phyloP scores from a whole-genome alignment of 2,888 invertebrate genomes.

The Conchocele bisecta region DNA sequence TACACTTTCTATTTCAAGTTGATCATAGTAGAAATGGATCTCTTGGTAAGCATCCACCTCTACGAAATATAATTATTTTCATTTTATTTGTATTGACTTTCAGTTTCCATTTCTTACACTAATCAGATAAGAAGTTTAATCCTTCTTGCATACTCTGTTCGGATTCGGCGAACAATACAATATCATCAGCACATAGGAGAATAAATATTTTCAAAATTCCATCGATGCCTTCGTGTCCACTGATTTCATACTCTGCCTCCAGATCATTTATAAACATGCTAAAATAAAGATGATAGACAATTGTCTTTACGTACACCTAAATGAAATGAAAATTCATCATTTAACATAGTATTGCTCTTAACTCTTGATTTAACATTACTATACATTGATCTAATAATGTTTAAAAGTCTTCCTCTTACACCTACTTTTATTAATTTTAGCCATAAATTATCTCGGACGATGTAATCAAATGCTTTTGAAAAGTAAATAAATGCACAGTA shows the following conservation, averaged over 20 bases:
- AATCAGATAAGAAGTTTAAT: too few species aligned
- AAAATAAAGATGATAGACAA: constrained; percentile 20
- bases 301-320: constrained; percentile 27
- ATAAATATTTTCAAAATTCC: not conserved
- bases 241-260: not conserved
- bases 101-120: too few species aligned
- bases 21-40: too few species aligned
- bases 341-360: not conserved
- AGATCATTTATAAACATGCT: constrained; percentile 10
- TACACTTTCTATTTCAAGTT: too few species aligned
- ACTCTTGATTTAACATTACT: constrained; percentile 14
- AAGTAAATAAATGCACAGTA: too few species aligned
- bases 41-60: too few species aligned
- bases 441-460: constrained; percentile 17
- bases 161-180: not conserved
- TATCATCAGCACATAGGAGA: not conserved
- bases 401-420: constrained; percentile 19
- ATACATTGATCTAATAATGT: constrained; percentile 26
- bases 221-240: not conserved
- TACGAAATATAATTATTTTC: too few species aligned
- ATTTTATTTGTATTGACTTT: too few species aligned
- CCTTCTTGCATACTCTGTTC: too few species aligned
- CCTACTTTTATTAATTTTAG: constrained; percentile 5
- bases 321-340: constrained; percentile 16
- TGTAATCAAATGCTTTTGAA: too few species aligned